Evolutionary conservation across 2,113 vertebrate genomes (phyloP), one percentile per base, ranked within the genome.

Genomic region (Dissostichus mawsoni): DNA sequence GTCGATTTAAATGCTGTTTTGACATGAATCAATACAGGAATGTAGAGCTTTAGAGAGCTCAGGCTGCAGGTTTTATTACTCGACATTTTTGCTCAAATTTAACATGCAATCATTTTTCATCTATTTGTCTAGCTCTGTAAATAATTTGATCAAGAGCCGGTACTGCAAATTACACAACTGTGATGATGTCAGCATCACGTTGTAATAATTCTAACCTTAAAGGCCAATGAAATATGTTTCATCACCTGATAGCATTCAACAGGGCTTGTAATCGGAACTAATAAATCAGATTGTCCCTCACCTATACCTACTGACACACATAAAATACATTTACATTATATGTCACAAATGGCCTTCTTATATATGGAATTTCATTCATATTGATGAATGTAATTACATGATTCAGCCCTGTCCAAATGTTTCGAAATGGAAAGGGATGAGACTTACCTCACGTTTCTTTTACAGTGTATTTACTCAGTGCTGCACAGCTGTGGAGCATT

Each of bases 91-190:
- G 7, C 36, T 36, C 36, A 36, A 36, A 5, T 36, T 36, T 3
- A 4, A 36, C 33, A 36, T 36, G 33, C 4, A 36, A 4, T 4
- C 3, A 36, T 36, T 36, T 36, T 5, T 36, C 36, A 48, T 50
- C 44, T 47, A 74, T 83, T 76, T 18, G 20, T 73, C 41, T 72
- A 44, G 45, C 56, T 51, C 25, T 69, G n/a, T 62, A 65, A 71
- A 18, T 52, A 25, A 33, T 67, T 45, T 76, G 20, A 73, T 45
- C 53, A 17, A 17, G 50, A 16, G 50, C 14, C 16, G 16, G 33
- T 36, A 5, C 12, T 23, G 41, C 47, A 44, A 18, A 55, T 13
- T 57, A 33, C 45, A 20, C 53, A 18, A 3, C 25, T 10, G 16
- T 67, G 23, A 20, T n/a, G 73, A 36, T 18, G 64, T 36, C 16